phyloP scores from a whole-genome alignment of 2,797 vertebrate genomes.

The Gastrophryne carolinensis region DNA sequence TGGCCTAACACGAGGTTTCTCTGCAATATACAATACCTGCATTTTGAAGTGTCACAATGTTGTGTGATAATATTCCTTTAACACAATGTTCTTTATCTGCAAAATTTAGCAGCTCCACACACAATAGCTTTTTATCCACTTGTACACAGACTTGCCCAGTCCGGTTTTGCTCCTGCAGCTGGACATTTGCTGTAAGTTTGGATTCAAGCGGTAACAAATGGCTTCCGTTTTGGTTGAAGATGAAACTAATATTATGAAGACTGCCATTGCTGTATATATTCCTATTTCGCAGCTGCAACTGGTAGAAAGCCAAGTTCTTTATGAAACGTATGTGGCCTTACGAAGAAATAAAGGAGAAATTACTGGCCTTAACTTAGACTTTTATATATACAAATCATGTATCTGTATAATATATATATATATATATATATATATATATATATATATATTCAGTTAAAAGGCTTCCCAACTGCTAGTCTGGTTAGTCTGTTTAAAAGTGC shows the following conservation, averaged over 20 bases:
- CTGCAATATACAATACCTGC: constrained; percentile 59
- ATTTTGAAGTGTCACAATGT: constrained; percentile 54
- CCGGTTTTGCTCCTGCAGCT: constrained; percentile 42
- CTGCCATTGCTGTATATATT: constrained; percentile 51
- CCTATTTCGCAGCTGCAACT: constrained; percentile 68
- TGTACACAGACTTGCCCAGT: constrained; percentile 63
- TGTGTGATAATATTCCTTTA: constrained; percentile 66
- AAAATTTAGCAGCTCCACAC: constrained; percentile 64
- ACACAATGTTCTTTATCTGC: constrained; percentile 53
- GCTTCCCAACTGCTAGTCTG: no score
- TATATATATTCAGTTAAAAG: no score
- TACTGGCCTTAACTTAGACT: no score
- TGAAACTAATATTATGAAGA: constrained; percentile 38
- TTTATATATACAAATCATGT: no score
- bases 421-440: no score
- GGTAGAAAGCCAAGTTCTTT: constrained; percentile 64
- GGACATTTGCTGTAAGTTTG: constrained; percentile 52
- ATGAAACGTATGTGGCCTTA: constrained; percentile 74
- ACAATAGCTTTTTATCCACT: constrained; percentile 62
- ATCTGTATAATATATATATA: no score
- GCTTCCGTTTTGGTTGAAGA: constrained; percentile 58
- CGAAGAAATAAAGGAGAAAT: constrained; percentile 13
- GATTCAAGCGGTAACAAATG: constrained; percentile 50
- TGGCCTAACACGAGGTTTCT: no score
- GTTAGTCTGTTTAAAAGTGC: no score